Evolutionary conservation across 2,797 vertebrate genomes (phyloP).

Genomic region (Eidolon dupreanum): DNA sequence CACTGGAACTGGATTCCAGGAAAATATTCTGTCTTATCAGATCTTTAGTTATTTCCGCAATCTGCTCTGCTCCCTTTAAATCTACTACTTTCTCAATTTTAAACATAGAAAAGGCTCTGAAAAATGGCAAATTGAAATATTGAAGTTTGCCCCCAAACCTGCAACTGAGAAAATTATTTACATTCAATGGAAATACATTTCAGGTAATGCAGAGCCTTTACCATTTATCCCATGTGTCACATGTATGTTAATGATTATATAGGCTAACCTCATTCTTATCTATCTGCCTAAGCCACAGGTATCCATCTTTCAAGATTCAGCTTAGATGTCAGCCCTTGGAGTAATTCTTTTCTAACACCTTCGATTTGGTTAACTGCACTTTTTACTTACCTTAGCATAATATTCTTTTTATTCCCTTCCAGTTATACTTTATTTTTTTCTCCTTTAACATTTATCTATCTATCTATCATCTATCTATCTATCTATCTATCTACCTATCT

Average conservation of each 20-base stretch:
- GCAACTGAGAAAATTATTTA: not conserved
- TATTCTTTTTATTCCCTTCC: not conserved
- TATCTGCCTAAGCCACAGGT: not conserved
- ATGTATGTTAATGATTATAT: not conserved
- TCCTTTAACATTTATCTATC: too few species aligned
- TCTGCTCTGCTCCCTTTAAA: not conserved
- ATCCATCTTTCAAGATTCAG: not conserved
- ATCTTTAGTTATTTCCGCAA: not conserved
- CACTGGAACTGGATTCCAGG: not conserved
- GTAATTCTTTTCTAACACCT: not conserved
- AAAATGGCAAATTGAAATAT: not conserved
- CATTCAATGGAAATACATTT: not conserved
- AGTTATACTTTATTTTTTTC: too few species aligned
- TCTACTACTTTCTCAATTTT: not conserved
- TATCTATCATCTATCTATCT: too few species aligned
- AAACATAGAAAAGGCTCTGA: not conserved
- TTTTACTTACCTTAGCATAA: not conserved
- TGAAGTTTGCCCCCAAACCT: not conserved
- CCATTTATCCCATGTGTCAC: not conserved
- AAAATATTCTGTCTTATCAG: not conserved
- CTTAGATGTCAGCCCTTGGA: not conserved
- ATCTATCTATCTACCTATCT: too few species aligned
- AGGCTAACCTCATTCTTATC: not conserved
- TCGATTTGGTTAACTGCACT: not conserved
- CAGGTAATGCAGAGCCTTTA: not conserved